phyloP scores from a whole-genome alignment of 1,140 invertebrate species.

The Cyphomyrmex costatus region DNA sequence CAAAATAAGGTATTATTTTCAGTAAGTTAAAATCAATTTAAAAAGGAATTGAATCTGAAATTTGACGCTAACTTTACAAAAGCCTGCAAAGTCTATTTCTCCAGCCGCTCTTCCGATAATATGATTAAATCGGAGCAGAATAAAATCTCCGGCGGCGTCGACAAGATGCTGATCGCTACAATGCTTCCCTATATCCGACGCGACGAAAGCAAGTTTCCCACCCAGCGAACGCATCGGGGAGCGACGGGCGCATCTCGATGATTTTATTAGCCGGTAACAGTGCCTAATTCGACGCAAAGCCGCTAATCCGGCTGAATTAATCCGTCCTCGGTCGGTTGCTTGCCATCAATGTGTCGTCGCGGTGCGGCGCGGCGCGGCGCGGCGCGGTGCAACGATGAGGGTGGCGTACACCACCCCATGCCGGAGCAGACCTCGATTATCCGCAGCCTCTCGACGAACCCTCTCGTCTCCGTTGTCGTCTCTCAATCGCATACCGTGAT shows the following conservation, averaged over 20 bases:
- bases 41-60: neutral
- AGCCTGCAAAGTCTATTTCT: neutral
- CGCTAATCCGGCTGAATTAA: conserved; percentile 79
- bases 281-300: conserved; percentile 78
- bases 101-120: conserved; percentile 18
- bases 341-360: conserved; percentile 76
- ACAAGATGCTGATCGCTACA: conserved; percentile 54
- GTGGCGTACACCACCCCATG: conserved; percentile 17
- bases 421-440: conserved; percentile 72
- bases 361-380: conserved; percentile 36
- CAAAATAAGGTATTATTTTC: conserved; percentile 4
- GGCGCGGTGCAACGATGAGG: conserved; percentile 52
- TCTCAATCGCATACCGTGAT: neutral
- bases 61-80: neutral
- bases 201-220: conserved; percentile 48
- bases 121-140: conserved; percentile 1
- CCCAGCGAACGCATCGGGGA: conserved; percentile 12
- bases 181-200: conserved; percentile 16
- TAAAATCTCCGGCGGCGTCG: conserved; percentile 34
- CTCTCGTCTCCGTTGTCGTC: conserved; percentile 9
- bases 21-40: neutral
- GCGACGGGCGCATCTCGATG: conserved; percentile 65
- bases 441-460: conserved; percentile 69
- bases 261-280: conserved; percentile 77
- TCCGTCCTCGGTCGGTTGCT: conserved; percentile 76